Conservation (phyloP, 2,888 invertebrate species). For the Acanthosepion pharaonis region DNA sequence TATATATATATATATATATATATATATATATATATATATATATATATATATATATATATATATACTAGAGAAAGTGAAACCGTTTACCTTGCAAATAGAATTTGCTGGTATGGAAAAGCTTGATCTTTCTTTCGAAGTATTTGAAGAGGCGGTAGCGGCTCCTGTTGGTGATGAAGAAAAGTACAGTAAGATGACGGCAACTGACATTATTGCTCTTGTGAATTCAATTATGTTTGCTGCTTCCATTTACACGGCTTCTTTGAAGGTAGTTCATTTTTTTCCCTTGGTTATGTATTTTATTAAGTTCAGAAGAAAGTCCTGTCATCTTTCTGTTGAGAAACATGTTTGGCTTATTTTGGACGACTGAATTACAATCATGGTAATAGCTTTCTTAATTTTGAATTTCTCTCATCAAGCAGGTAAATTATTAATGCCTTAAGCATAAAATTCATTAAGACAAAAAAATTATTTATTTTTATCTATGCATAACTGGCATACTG, state of each 20-base stretch:
- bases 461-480: too few species aligned
- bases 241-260: not conserved
- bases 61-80: not conserved
- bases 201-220: not conserved
- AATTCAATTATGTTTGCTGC: not conserved
- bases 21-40: too few species aligned
- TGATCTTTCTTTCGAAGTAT: slow-evolving; percentile 23
- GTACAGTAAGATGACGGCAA: not conserved
- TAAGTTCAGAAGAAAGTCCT: not conserved
- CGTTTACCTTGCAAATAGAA: not conserved
- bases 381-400: too few species aligned
- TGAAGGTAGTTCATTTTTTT: not conserved
- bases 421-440: too few species aligned
- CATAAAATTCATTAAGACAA: too few species aligned
- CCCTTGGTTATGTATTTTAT: not conserved
- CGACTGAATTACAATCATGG: too few species aligned
- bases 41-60: too few species aligned
- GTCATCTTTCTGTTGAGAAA: too few species aligned
- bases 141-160: not conserved
- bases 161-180: not conserved
- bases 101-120: not conserved
- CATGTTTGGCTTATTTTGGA: too few species aligned
- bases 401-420: too few species aligned
- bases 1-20: too few species aligned
- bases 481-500: too few species aligned